Base-by-base conservation (phyloP, 1,140 invertebrate genomes). In the Caenorhabditis inopinata region DNA sequence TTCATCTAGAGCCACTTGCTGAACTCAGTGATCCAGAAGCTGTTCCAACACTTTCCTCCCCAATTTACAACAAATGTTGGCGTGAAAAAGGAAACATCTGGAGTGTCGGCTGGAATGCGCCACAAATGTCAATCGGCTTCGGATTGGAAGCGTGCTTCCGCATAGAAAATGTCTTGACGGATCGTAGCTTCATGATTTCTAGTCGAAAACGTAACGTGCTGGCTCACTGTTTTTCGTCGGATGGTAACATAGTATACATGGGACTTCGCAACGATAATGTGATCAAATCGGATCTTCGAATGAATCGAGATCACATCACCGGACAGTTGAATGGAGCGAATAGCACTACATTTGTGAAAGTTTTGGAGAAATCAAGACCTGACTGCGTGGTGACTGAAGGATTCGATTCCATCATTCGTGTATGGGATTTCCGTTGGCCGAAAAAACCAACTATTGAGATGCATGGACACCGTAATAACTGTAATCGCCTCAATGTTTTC, bases 371-470 rank as follows among this genome's bases (percentile, higher is more conserved):
- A 16, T 16, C 58, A 1, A 16, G 58, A 16, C 58, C 58, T 2
- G 58, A 68, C 2, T 38, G 32, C 38, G 58, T 68, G 3, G 25
- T 68, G 6, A 68, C 58, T 38, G 58, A 68, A 42, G 58, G 58
- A 68, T 68, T 68, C n/a, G 58, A 68, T 38, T 68, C 58, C 1
- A 38, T 68, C 32, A 42, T 68, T 23, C 32, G 58, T 2, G 12
- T 68, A 7, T 68, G 58, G 58, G 58, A 68, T 21, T 68, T 68
- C 58, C 58, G 58, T 9, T 68, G 58, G 58, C 58, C 58, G 58
- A 68, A 68, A 18, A 68, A 68, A 9, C 58, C 58, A 7, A 68
- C 32, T 1, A 68, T 68, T 29, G 58, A 68, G 9, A 38, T 68
- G 58, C 58, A 68, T 11, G 58, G 58, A 38, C 58, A 68, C 12